Evolutionary conservation across 53 echinoderm and acorn worm genomes (phyloP), one percentile per base, ranked within the genome.

Genomic region (Luidia sarsii): DNA sequence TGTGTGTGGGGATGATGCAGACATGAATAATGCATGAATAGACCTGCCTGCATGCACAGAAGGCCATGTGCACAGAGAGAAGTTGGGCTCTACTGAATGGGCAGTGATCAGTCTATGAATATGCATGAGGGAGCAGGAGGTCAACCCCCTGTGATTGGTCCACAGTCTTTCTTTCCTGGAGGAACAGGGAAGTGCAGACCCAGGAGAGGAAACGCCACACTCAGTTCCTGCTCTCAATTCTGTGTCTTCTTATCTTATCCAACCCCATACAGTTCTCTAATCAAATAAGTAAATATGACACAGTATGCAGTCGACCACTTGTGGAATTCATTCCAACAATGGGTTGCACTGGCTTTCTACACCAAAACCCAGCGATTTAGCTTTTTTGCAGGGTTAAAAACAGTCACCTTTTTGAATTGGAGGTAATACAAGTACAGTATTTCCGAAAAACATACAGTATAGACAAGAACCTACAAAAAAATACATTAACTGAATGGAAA

Each of bases 231-330:
- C 16, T 38, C 1, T 38, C 33, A 8, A 33, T 69, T 24, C 5
- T 18, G n/a, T 25, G 31, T 69, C 70, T 33, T 69, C 19, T 43
- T 11, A 46, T 77, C 77, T 77, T 77, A 77, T 77, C n/a, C 77
- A 14, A 13, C 33, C 15, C 2, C 0, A 14, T 33, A 41, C 77
- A 77, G 28, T 77, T 34, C 33, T n/a, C 59, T 59, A 35, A 72
- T 61, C 61, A 77, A 48, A 61, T 29, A 60, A 70, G 10, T 6
- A 65, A 34, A 65, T n/a, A n/a, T n/a, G n/a, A n/a, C n/a, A n/a
- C n/a, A n/a, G n/a, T n/a, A n/a, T n/a, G n/a, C n/a, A n/a, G n/a
- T n/a, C n/a, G n/a, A n/a, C n/a, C n/a, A n/a, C n/a, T n/a, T n/a
- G n/a, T n/a, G n/a, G n/a, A n/a, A n/a, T n/a, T n/a, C n/a, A n/a